A percentile compares a stretch with the other conserved stretches of the same genome.
These are phyloP conservation scores for Chymomyza fuscimana DNA, from an alignment of 2,888 invertebrate species.

Conservation along the genomic window DNA sequence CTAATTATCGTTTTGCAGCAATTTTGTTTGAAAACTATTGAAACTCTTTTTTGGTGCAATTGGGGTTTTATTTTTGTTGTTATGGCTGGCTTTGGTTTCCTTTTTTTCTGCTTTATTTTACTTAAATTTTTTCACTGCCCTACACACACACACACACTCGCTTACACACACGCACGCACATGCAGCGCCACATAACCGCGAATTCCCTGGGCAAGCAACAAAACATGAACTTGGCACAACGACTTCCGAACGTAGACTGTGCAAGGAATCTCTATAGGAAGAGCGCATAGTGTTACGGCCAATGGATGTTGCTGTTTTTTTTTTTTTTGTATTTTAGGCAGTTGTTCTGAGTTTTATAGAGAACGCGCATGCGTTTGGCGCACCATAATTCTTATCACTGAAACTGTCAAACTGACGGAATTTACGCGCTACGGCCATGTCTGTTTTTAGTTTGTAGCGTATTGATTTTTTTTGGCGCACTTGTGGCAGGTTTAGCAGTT, in stretches of 20 bases:
- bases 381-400: slow-evolving; percentile 58
- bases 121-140: slow-evolving; percentile 37
- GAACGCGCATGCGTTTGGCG: slow-evolving; percentile 53
- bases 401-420: slow-evolving; percentile 69
- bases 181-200: slow-evolving; percentile 51
- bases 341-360: slow-evolving; percentile 12
- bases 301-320: background rate
- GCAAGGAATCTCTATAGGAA: slow-evolving; percentile 30
- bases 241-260: slow-evolving; percentile 68
- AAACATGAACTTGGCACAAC: slow-evolving; percentile 56
- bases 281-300: slow-evolving; percentile 1
- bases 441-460: slow-evolving; percentile 25
- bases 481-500: background rate
- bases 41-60: background rate
- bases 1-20: slow-evolving; percentile 47
- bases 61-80: slow-evolving; percentile 6
- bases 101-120: slow-evolving; percentile 29
- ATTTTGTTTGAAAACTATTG: slow-evolving; percentile 19
- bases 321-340: slow-evolving; percentile 15
- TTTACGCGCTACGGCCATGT: slow-evolving; percentile 55
- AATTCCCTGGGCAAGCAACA: slow-evolving; percentile 44
- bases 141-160: background rate
- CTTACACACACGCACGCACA: slow-evolving; percentile 49
- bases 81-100: background rate
- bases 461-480: slow-evolving; percentile 32